Percentiles rank a stretch among this genome's conserved stretches.
Evolutionary conservation across 1,140 invertebrate species (phyloP).

Genomic region (Stegodyphus dumicola): DNA sequence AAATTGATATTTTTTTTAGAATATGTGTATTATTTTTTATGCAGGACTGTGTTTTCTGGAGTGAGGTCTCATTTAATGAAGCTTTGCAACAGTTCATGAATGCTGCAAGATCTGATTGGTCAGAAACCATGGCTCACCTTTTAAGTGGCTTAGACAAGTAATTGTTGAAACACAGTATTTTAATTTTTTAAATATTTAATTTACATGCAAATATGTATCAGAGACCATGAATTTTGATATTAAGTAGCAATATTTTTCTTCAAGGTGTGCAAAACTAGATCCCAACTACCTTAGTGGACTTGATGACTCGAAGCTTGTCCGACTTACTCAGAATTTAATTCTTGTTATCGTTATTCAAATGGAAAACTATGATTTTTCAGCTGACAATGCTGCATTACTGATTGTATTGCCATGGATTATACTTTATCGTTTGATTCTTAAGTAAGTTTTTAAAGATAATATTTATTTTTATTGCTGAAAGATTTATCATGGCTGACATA

Average conservation of each 20-base stretch:
- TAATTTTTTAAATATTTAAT: no score
- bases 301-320: conserved; percentile 66
- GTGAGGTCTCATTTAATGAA: conserved; percentile 75
- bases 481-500: no score
- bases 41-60: conserved; percentile 80
- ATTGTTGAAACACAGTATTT: not conserved
- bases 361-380: conserved; percentile 74
- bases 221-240: no score
- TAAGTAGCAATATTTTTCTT: conserved; percentile 28
- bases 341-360: conserved; percentile 78
- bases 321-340: conserved; percentile 81
- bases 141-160: conserved; percentile 76
- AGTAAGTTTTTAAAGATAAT: conserved; percentile 17
- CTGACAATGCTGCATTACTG: conserved; percentile 76
- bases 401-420: conserved; percentile 85
- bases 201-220: no score
- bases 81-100: conserved; percentile 66
- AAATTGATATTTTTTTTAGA: not conserved
- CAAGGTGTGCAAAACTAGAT: conserved; percentile 67
- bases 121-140: conserved; percentile 75
- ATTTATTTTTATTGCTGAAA: no score
- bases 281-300: conserved; percentile 68
- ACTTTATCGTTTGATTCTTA: conserved; percentile 72
- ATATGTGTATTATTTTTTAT: conserved; percentile 4
- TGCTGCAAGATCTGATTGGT: conserved; percentile 66